phyloP scores from a whole-genome alignment of 2,113 vertebrate genomes.

The Hassar affinis region DNA sequence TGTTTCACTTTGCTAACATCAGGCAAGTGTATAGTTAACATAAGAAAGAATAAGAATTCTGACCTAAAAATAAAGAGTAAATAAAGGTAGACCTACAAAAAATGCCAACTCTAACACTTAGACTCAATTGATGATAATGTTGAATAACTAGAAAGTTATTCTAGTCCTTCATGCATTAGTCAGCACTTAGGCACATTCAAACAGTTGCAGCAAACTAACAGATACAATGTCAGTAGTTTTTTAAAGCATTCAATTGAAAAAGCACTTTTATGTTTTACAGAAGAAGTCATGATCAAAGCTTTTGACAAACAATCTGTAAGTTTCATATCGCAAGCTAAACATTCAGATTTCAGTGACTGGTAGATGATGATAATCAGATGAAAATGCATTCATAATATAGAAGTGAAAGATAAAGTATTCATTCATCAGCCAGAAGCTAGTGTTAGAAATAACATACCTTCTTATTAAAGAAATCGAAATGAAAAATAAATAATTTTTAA shows the following conservation, averaged over 20 bases:
- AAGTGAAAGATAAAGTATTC: background rate
- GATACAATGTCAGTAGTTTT: background rate
- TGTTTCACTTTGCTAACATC: background rate
- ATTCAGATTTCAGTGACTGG: background rate
- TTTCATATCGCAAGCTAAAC: background rate
- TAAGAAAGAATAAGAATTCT: background rate
- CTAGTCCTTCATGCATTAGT: too few species aligned
- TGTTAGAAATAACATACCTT: background rate
- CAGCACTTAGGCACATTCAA: background rate
- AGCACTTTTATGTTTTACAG: background rate
- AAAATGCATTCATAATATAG: background rate
- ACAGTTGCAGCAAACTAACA: background rate
- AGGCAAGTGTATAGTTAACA: background rate
- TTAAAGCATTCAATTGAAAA: background rate
- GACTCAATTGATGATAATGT: background rate
- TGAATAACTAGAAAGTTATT: background rate
- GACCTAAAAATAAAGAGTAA: background rate
- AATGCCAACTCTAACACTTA: background rate
- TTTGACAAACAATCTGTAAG: background rate
- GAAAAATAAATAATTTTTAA: background rate
- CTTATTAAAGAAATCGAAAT: background rate
- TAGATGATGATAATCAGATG: conserved; percentile 3
- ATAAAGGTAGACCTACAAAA: background rate
- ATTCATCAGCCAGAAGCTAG: background rate
- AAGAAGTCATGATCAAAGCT: background rate